Base-by-base conservation (phyloP, 2,113 vertebrate genomes). In the Myanophis thanlyinensis region DNA sequence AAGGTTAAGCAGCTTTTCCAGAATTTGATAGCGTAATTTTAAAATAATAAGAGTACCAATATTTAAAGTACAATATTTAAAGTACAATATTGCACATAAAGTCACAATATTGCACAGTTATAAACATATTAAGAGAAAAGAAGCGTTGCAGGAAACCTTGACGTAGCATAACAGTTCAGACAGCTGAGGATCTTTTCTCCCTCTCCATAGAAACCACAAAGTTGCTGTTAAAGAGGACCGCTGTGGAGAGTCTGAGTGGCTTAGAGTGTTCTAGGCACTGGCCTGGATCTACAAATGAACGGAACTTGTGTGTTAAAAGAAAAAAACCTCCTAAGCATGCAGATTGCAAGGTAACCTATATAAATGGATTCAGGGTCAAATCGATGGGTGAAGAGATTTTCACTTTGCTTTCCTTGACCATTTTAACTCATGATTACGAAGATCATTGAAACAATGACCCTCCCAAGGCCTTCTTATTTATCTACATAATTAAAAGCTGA, bases 291-390 rank as follows among this genome's bases (percentile, higher is more conserved):
- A 46, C 35, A 73, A 27, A 54, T 46, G 13, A 44, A 54, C 11
- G n/a, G 91, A 92, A 88, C 35, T 54, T 92, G 87, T 92, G 91
- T n/a, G 49, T 92, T 73, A 35, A 49, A 80, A 89, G 86, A 88
- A 30, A 46, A 40, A 30, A 1, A 10, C 12, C 49, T n/a, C 6
- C 73, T 40, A 46, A 35, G 9, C 7, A 46, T 20, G 53, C 9
- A 23, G 27, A 80, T 67, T 92, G 91, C 87, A 84, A 1, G 91
- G 91, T 92, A 89, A 92, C 46, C 15, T 20, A 30, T 88, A 53
- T 92, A 27, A 88, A 53, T 73, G 40, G 25, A n/a, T 53, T 47
- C 10, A 7, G 35, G 18, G 73, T 44, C 18, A 88, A 20, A 20
- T 15, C 23, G 8, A 1, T 6, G 35, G 25, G n/a, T 30, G 51